These are phyloP conservation scores for Elachura formosa DNA, from an alignment of 2,113 vertebrate species.

Conservation along the genomic window DNA sequence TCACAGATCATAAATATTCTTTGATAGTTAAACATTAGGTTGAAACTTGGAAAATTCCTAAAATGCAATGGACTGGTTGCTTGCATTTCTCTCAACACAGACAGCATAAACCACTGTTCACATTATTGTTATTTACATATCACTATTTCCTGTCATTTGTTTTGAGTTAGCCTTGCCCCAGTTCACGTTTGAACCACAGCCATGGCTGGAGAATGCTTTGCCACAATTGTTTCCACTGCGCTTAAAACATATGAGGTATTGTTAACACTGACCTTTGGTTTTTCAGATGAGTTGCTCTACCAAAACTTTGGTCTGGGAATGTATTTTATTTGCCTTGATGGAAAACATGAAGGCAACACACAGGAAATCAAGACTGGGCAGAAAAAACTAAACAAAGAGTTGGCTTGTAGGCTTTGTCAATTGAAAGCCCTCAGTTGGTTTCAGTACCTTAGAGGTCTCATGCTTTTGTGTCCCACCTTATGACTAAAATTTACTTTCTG, in stretches of 20 bases:
- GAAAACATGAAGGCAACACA: background rate
- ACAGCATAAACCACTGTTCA: background rate
- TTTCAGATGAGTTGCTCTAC: background rate
- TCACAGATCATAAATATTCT: background rate
- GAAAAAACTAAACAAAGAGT: background rate
- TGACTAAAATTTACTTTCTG: background rate
- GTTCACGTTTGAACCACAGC: background rate
- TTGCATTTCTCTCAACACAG: background rate
- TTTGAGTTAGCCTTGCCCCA: background rate
- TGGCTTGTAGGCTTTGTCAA: background rate
- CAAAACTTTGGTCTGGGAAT: background rate
- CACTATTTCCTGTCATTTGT: background rate
- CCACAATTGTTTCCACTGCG: background rate
- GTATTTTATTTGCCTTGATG: background rate
- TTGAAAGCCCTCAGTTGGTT: background rate
- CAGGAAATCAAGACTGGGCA: background rate
- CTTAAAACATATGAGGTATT: background rate
- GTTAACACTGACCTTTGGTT: background rate
- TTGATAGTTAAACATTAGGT: background rate
- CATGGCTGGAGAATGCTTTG: background rate
- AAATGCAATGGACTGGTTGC: background rate
- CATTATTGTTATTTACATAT: conserved; percentile 4
- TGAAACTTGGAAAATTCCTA: background rate
- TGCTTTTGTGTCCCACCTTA: background rate
- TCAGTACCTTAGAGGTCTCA: background rate